A percentile compares a stretch with the other conserved stretches of the same genome.
Conservation (phyloP, 2,888 invertebrate species). For the Notocelia uddmanniana region DNA sequence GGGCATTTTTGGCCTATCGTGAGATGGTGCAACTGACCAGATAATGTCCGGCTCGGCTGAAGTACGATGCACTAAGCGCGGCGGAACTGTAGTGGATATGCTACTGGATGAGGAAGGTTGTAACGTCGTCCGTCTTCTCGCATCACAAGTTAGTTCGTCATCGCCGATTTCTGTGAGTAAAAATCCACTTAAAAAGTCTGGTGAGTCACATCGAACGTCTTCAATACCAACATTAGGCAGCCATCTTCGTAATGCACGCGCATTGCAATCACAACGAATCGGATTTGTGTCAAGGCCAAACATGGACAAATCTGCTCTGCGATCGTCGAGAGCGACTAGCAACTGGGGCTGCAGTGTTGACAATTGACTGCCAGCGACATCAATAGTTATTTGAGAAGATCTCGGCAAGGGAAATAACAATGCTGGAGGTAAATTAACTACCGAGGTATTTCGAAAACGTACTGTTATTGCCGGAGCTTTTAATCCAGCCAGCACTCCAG, state of each 20-base stretch:
- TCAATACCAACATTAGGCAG: conserved; percentile 88
- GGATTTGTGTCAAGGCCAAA: conserved; percentile 92
- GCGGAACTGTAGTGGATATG: conserved; percentile 76
- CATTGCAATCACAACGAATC: conserved; percentile 94
- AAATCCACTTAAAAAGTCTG: conserved; percentile 89
- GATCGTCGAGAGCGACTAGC: conserved; percentile 92
- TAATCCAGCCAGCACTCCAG: conserved; percentile 93
- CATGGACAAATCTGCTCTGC: conserved; percentile 90
- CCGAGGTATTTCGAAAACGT: conserved; percentile 92
- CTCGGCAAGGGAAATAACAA: conserved; percentile 94
- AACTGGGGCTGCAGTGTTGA: conserved; percentile 92
- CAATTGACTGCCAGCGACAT: conserved; percentile 92
- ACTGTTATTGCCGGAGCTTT: conserved; percentile 90
- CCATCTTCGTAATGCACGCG: conserved; percentile 92
- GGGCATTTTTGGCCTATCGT: conserved; percentile 84
- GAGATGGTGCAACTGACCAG: conserved; percentile 93
- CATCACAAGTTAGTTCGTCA: conserved; percentile 93
- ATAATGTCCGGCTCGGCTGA: conserved; percentile 95
- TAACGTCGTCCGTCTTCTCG: conserved; percentile 83
- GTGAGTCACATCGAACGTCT: conserved; percentile 88
- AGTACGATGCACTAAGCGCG: conserved; percentile 85
- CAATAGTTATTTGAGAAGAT: conserved; percentile 92
- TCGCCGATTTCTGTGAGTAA: conserved; percentile 91
- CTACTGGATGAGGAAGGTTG: conserved; percentile 71
- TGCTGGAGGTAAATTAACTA: conserved; percentile 91